These are phyloP conservation scores for Vidua macroura DNA, from an alignment of 2,113 vertebrate genomes.

Conservation along the genomic window DNA sequence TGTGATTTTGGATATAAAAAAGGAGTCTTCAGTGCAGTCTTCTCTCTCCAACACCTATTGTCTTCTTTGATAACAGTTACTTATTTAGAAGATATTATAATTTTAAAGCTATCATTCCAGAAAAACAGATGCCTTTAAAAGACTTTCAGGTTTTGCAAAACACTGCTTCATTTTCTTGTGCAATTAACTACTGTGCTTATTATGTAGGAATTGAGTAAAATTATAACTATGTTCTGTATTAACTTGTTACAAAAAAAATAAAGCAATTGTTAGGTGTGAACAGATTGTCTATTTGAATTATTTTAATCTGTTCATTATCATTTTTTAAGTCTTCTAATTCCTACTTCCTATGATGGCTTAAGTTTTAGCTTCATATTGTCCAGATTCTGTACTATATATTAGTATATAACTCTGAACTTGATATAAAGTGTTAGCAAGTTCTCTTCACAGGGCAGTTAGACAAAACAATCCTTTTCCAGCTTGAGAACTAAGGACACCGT, in stretches of 20 bases:
- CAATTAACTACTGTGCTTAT: neutral
- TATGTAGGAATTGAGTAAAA: neutral
- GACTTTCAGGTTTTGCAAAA: neutral
- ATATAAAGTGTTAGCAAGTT: neutral
- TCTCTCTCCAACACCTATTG: neutral
- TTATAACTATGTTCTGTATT: neutral
- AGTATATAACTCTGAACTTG: neutral
- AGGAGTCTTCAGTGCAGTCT: neutral
- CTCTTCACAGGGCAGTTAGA: neutral
- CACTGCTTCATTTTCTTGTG: neutral
- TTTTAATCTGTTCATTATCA: neutral
- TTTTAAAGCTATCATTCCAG: neutral
- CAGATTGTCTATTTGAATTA: neutral
- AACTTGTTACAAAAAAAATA: neutral
- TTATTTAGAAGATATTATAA: neutral
- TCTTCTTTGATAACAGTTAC: neutral
- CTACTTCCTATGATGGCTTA: neutral
- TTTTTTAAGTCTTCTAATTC: neutral
- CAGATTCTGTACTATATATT: neutral
- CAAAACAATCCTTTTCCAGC: neutral
- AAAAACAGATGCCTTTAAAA: neutral
- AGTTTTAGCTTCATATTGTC: neutral
- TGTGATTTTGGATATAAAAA: neutral
- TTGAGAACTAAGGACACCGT: rapidly evolving
- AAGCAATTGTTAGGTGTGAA: neutral